Base-by-base conservation (phyloP, 2,113 vertebrate species). In the Gallinago jamesoni region DNA sequence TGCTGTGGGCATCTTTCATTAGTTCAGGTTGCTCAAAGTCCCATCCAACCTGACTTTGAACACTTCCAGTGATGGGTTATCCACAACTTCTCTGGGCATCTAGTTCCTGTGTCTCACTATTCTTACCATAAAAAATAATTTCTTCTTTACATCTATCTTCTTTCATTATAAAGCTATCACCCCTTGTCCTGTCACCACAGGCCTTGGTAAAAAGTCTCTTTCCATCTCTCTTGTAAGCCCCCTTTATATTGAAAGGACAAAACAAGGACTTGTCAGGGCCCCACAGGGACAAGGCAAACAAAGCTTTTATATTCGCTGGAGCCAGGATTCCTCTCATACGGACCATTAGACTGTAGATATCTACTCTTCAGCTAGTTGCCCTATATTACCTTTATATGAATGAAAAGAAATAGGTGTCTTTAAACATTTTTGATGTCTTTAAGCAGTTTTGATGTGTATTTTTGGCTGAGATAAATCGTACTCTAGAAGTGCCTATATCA, bases 401-500 rank as follows among this genome's bases (percentile, higher is more conserved):
- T 79, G n/a, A 72, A 92, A 78, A 90, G 60, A 94, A 81, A 74
- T 22, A 52, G 7, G 4, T 68, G 18, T 55, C 66, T 90, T 92
- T 87, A 87, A 93, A 73, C 25, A 52, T 17, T 59, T 5, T 17
- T 79, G 27, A 64, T 72, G 27, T 53, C 60, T 85, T 92, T 90
- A 85, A 93, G 68, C 31, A 67, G 28, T 84, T 93, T 85, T 92
- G 43, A 88, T 85, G 52, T 63, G 41, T 50, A 79, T 90, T 95
- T 95, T 93, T 92, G 53, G 17, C 62, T 83, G 62, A 75, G 66
- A 88, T 75, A 79, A 93, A 82, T 84, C 45, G 10, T 60, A n/a
- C 41, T 45, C 64, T 62, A 80, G 55, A 87, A 37, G 14, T 24
- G 5, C 12, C 63, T 76, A 3, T 53, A 76, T 48, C 18, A 69